Evolutionary conservation across 1,140 invertebrate genomes (phyloP), one percentile per base, ranked within the genome.

Genomic region (Portunus trituberculatus): DNA sequence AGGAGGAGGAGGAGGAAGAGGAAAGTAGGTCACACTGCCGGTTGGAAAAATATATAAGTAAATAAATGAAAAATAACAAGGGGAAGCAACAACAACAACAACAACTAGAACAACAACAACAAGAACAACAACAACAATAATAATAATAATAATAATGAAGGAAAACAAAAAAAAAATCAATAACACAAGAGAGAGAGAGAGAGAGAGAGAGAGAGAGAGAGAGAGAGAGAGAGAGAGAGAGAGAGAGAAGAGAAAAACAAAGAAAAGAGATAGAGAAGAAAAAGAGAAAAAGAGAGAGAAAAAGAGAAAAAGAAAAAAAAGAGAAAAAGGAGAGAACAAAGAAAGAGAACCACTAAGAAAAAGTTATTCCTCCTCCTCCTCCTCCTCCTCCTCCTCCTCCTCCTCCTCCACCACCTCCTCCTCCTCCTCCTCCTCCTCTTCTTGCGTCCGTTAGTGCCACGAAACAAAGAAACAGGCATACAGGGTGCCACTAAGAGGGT

Each of bases 131-230:
- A 59, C 12, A 20, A 59, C 12, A 59, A 59, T 31, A 28, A 31
- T 86, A 31, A 39, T 86, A 29, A 31, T 86, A 29, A 86, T 86
- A 86, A 39, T 31, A 39, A 86, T 29, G n/a, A 86, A 14, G n/a
- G 3, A 31, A 31, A 14, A 28, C 10, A 86, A 31, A n/a, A 28
- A 3, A 31, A 14, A 28, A 86, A 39, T 20, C 12, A 14, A 86
- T 39, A 86, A 86, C 12, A 31, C 0, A 39, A 86, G 12, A 14
- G n/a, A 86, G n/a, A 28, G 84, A 86, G 84, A 28, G n/a, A 28
- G 84, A 86, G 84, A 28, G n/a, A 86, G 14, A 86, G n/a, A 28
- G 84, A 86, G 84, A 28, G n/a, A 28, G n/a, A 86, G 84, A 28
- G n/a, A 28, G 84, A 86, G 84, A 28, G n/a, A 86, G 14, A 86